Percentiles rank a stretch among this genome's conserved stretches.
Conservation (phyloP, 1,140 invertebrate species). For the Aplysia californica region DNA sequence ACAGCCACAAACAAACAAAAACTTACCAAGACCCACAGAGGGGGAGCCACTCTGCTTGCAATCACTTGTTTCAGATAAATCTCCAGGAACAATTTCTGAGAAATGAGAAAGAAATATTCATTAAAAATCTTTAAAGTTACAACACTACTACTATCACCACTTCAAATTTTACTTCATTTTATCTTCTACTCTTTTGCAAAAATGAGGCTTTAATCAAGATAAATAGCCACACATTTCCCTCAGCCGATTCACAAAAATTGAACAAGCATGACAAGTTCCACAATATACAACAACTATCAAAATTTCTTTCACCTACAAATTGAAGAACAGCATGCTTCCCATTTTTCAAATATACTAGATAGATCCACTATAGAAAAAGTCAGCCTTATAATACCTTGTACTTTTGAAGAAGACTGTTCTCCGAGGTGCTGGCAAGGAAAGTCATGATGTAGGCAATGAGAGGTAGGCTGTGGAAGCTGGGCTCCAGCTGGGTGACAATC, state of each 20-base stretch:
- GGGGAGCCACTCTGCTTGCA: conserved; percentile 82
- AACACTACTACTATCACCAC: conserved; percentile 28
- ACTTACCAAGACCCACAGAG: conserved; percentile 74
- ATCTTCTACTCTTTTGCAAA: too few relatives aligned
- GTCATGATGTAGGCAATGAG: conserved; percentile 62
- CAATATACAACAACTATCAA: too few relatives aligned
- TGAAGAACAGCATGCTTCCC: too few relatives aligned
- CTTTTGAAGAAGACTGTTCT: conserved; percentile 56
- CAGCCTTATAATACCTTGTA: too few relatives aligned
- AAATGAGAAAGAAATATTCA: neutral
- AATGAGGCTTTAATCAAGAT: too few relatives aligned
- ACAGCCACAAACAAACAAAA: neutral
- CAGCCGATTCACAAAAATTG: too few relatives aligned
- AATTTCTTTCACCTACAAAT: too few relatives aligned
- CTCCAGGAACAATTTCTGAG: conserved; percentile 76
- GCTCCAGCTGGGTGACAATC: conserved; percentile 56
- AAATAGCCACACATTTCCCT: too few relatives aligned
- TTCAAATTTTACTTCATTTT: too few relatives aligned
- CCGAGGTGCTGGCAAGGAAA: conserved; percentile 61
- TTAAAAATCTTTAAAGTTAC: conserved; percentile 8
- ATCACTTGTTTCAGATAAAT: conserved; percentile 84
- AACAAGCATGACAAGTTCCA: too few relatives aligned
- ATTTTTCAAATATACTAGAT: too few relatives aligned
- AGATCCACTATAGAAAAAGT: too few relatives aligned
- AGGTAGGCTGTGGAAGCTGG: conserved; percentile 55